Percentiles rank a stretch among this genome's conserved stretches.
phyloP scores from a whole-genome alignment of 2,797 vertebrate species.

The Characodon lateralis region DNA sequence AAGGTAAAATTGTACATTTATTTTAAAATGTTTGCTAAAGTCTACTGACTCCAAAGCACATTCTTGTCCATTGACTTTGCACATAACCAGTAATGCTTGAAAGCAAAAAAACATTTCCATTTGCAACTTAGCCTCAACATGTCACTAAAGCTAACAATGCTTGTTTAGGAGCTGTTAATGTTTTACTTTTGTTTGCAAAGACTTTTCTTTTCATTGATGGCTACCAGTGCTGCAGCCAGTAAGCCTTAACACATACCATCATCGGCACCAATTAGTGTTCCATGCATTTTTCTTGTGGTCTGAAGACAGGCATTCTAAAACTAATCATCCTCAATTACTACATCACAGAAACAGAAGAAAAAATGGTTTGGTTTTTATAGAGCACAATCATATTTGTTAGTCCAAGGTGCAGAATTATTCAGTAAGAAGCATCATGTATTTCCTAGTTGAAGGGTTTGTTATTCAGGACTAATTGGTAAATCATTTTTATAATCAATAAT shows the following conservation, averaged over 20 bases:
- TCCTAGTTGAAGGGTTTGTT: no score
- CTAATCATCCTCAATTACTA: not conserved
- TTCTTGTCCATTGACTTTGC: not conserved
- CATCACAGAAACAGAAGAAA: not conserved
- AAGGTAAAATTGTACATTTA: not conserved
- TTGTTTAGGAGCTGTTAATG: not conserved
- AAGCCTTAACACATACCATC: not conserved
- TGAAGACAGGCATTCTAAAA: not conserved
- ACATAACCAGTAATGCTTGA: not conserved
- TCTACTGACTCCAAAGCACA: not conserved
- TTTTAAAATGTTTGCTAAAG: not conserved
- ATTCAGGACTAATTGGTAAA: not conserved
- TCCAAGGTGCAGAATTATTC: not conserved
- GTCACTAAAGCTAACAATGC: not conserved
- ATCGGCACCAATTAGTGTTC: not conserved
- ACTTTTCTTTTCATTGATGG: not conserved
- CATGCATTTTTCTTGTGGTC: not conserved
- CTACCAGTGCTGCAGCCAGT: not conserved
- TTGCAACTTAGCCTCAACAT: not conserved
- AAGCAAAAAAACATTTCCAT: not conserved
- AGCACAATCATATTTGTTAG: not conserved
- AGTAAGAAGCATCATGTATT: not conserved
- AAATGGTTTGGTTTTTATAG: not conserved
- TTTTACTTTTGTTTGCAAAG: not conserved
- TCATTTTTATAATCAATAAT: not conserved